Base-by-base conservation (phyloP, 2,888 invertebrate species). In the Lacanobia wlatinum region DNA sequence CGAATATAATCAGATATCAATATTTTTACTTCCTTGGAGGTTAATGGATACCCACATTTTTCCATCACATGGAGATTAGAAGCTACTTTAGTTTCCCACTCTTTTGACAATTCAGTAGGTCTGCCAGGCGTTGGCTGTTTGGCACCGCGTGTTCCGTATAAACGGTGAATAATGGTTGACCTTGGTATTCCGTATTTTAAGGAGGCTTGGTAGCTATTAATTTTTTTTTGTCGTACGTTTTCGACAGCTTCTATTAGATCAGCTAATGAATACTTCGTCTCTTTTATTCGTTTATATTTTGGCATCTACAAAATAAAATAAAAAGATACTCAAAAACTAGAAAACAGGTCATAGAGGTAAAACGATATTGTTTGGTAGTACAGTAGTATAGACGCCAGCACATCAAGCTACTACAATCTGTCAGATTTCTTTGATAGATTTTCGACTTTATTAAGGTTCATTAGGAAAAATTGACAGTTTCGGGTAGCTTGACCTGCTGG, bases 1-100 rank as follows among this genome's bases (percentile, higher is more conserved):
- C 58, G 68, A 53, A 85, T 83, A 76, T 85, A 69, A 53, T 76
- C 71, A 53, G 66, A 70, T 62, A 77, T 70, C 56, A 70, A 69
- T 21, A 56, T 69, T 62, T 60, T 76, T 61, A 62, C 58, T 70
- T 65, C 69, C 50, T 73, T 65, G 14, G 59, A 16, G 64, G 78
- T 72, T 60, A 78, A 62, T 21, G 73, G 70, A 59, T 62, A 76
- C 56, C 73, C 79, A 79, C 65, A 73, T 66, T 73, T 79, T 68
- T 79, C 75, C 65, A 79, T 70, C 48, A 68, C 61, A 71, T 76
- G 73, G 53, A 79, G 62, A 73, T 76, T 40, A 65, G 73, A 70
- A 73, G 75, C 75, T 70, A 79, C 67, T 70, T 76, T 73, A 52
- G 66, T 67, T 64, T 76, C 73, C 58, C 59, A 62, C 40, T 73